Conservation (phyloP, 2,888 invertebrate genomes). For the Pachycephus smyrnensis region DNA sequence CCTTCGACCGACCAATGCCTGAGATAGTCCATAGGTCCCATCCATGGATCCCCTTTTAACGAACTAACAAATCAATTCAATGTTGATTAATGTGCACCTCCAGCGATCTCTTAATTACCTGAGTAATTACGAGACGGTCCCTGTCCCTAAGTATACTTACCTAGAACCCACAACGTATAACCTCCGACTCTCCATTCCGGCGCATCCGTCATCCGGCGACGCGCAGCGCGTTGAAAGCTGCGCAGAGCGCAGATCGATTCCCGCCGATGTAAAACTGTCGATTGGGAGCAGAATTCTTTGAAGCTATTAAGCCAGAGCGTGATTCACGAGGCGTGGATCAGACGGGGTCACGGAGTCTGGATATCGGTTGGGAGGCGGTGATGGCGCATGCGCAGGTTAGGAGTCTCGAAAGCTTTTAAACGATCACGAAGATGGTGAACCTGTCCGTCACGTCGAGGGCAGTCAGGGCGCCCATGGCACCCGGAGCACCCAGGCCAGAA, state of each 20-base stretch:
- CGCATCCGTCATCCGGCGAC: not conserved
- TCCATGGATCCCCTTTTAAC: conserved; percentile 35
- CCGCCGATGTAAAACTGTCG: not conserved
- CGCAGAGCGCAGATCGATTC: not conserved
- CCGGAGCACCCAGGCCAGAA: conserved; percentile 35
- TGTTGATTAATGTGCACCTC: conserved; percentile 56
- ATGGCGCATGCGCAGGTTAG: conserved; percentile 16
- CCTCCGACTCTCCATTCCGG: not conserved
- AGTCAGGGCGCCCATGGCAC: conserved; percentile 40
- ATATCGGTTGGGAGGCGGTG: conserved; percentile 5
- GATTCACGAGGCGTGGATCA: conserved; percentile 23
- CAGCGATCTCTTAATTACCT: conserved; percentile 53
- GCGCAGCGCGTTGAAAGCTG: not conserved
- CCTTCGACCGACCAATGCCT: conserved; percentile 4
- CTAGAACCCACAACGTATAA: not conserved
- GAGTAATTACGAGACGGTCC: conserved; percentile 54
- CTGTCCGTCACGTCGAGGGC: conserved; percentile 54
- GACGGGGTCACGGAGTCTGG: not conserved
- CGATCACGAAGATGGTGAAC: conserved; percentile 48
- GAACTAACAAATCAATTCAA: conserved; percentile 60
- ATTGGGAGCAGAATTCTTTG: conserved; percentile 29
- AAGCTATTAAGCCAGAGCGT: conserved; percentile 44
- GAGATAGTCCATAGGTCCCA: not conserved
- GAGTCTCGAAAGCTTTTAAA: conserved; percentile 51
- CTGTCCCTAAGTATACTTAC: conserved; percentile 18